These are phyloP conservation scores for Poeciliopsis occidentalis DNA, from an alignment of 2,113 vertebrate species.

Conservation along the genomic window DNA sequence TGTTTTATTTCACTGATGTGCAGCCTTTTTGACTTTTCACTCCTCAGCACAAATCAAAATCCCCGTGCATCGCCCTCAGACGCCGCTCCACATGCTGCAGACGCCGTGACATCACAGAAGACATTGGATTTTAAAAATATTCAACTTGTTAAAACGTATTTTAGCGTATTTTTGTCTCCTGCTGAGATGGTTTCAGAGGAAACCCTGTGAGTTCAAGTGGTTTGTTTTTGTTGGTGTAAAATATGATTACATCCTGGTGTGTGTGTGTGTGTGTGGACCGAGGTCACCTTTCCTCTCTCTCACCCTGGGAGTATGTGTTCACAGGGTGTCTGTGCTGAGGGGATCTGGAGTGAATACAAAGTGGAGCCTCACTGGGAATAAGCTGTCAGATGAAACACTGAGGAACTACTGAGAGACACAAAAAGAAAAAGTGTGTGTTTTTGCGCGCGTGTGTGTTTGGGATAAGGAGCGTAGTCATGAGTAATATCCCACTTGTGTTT, in stretches of 20 bases:
- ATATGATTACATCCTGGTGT: conserved; percentile 39
- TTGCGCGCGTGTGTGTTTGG: conserved; percentile 13
- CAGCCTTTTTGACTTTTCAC: background rate
- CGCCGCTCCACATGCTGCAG: background rate
- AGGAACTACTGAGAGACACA: conserved; percentile 76
- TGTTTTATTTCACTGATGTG: background rate
- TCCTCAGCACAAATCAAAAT: conserved; percentile 5
- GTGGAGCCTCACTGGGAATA: conserved; percentile 78
- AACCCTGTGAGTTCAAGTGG: background rate
- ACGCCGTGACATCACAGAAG: conserved; percentile 21
- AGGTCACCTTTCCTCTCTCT: conserved; percentile 74
- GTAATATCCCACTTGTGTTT: conserved; percentile 32
- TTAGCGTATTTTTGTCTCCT: background rate
- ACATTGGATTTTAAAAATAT: conserved; percentile 35
- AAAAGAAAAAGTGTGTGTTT: conserved; percentile 41
- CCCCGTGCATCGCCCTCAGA: conserved; percentile 11
- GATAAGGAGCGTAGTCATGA: conserved; percentile 22
- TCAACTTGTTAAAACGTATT: conserved; percentile 15
- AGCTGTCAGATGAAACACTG: conserved; percentile 81
- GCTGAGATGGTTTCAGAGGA: conserved; percentile 1
- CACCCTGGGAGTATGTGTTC: conserved; percentile 78
- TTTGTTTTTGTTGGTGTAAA: conserved; percentile 34
- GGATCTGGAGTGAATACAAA: conserved; percentile 81
- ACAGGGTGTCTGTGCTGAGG: conserved; percentile 78
- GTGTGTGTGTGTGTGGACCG: conserved; percentile 47